Percentiles rank a stretch among this genome's conserved stretches.
These are phyloP conservation scores for Anguilla obscura DNA, from an alignment of 2,797 vertebrate species.

Conservation along the genomic window DNA sequence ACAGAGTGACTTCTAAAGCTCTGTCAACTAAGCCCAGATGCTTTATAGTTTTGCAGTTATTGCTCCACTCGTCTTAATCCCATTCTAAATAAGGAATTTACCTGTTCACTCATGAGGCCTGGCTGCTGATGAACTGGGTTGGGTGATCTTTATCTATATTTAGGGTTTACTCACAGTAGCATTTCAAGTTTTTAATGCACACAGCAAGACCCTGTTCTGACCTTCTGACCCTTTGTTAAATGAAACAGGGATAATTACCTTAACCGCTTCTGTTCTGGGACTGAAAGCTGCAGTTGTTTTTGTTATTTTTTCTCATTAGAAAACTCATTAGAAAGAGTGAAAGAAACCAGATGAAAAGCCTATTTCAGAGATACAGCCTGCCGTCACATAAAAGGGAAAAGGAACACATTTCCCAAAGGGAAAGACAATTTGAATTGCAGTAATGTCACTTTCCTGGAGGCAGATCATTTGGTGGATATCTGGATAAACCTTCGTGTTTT, in stretches of 20 bases:
- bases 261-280: slow-evolving; percentile 1
- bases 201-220: neutral
- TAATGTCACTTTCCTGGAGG: slow-evolving; percentile 19
- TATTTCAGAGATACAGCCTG: slow-evolving; percentile 8
- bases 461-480: slow-evolving; percentile 13
- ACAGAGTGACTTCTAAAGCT: neutral
- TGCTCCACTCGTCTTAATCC: neutral
- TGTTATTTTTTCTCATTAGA: slow-evolving; percentile 1
- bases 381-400: slow-evolving; percentile 11
- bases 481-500: slow-evolving; percentile 26
- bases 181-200: neutral
- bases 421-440: neutral
- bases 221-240: neutral
- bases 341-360: slow-evolving; percentile 7
- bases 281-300: neutral
- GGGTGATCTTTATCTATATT: neutral
- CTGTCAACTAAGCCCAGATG: neutral
- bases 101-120: neutral
- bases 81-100: neutral
- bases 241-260: neutral
- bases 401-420: slow-evolving; percentile 32
- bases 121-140: neutral
- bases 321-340: neutral
- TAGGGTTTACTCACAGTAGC: neutral
- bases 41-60: neutral